phyloP scores from a whole-genome alignment of 2,113 vertebrate species.

The Pygathrix nemaeus region DNA sequence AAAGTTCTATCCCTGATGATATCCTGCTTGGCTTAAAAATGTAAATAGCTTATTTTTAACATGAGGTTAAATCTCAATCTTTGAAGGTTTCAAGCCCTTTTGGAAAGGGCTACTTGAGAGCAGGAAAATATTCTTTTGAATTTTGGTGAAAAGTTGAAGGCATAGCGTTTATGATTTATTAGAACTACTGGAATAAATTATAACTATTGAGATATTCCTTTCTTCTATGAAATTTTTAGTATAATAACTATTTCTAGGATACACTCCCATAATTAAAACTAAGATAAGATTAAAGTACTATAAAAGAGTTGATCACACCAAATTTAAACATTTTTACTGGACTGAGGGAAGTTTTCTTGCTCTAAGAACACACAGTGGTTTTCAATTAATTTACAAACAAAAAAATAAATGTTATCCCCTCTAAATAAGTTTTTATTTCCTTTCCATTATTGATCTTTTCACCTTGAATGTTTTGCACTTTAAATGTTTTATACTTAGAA shows the following conservation, averaged over 20 bases:
- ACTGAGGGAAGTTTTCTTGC: background rate
- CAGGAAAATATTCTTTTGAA: slow-evolving; percentile 18
- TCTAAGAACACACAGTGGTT: background rate
- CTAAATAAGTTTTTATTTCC: slow-evolving; percentile 4
- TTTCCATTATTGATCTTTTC: background rate
- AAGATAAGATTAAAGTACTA: background rate
- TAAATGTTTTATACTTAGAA: background rate
- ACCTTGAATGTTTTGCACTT: background rate
- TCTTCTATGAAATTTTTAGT: slow-evolving; percentile 2
- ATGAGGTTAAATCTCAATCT: background rate
- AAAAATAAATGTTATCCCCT: background rate
- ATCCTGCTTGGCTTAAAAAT: background rate
- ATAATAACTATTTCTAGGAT: background rate
- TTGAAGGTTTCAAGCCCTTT: background rate
- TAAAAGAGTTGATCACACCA: background rate
- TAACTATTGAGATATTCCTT: background rate
- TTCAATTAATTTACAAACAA: slow-evolving; percentile 46
- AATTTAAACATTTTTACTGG: slow-evolving; percentile 31
- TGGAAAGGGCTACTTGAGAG: background rate
- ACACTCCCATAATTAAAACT: background rate
- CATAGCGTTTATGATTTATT: background rate
- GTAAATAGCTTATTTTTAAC: slow-evolving; percentile 19
- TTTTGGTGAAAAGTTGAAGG: slow-evolving; percentile 25
- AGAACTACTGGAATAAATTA: background rate
- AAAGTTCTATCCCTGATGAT: background rate